Base-by-base conservation (phyloP, 1,140 invertebrate genomes). In the Drosophila kohkoa region DNA sequence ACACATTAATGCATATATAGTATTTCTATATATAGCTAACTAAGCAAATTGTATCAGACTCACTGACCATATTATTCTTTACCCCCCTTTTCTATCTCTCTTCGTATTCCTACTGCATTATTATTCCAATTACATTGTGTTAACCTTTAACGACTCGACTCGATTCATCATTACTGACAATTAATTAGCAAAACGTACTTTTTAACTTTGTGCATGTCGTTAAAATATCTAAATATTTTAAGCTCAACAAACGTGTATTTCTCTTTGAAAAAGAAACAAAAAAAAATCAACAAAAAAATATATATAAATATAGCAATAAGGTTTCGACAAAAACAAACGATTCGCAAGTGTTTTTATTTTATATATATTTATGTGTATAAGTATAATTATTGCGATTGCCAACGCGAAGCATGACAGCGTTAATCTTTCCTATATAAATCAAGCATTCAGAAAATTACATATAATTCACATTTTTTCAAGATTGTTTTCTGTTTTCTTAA, bases 201-300 rank as follows among this genome's bases (percentile, higher is more conserved):
- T 88, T 73, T 58, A 87, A 73, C 15, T 65, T 87, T 25, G 20
- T 25, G 72, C 81, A 89, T 88, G 85, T 89, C 81, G 85, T 88
- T 88, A 88, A 88, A 85, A 85, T 89, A 81, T 89, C 88, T 89
- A 71, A 89, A 75, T 89, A 89, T 77, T 89, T 70, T 89, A 89
- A 89, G 85, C 85, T 83, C 78, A 82, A 88, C 35, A 38, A 83
- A 66, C 79, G 81, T 88, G 85, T 88, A 88, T 88, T 87, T 88
- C 85, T 88, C 85, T 88, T 88, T 88, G 16, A 88, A 88, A 88
- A 88, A 88, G 85, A 88, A 88, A 86, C 64, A 72, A 70, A 75
- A 62, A 62, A 64, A 80, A 87, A 69, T 45, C 32, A 79, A 68
- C 64, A 77, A 88, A 88, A 83, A 72, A 77, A 77, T 80, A 77